Base-by-base conservation (phyloP, 2,888 invertebrate species). In the Microchrysa polita region DNA sequence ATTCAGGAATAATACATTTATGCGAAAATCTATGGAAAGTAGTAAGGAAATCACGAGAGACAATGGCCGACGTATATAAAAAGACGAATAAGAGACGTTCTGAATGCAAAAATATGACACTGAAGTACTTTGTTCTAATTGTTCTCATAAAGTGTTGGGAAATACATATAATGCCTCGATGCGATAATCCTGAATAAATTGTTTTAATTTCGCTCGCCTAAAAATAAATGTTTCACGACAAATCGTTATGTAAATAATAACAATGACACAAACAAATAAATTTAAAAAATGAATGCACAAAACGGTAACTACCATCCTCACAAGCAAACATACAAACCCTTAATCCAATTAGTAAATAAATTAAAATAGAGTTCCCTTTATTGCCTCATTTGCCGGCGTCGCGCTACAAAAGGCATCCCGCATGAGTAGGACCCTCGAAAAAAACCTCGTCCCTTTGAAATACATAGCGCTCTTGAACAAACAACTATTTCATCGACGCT, bases 391-490 rank as follows among this genome's bases (percentile, higher is more conserved):
- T 10, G 27, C 27, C 27, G 2, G 27, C 27, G 2, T 22, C n/a
- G n/a, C n/a, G 55, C 18, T 5, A 20, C 2, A 55, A 55, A 55
- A 10, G 1, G 16, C 4, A 57, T 16, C 61, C 61, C 40, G 40
- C 61, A 61, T 34, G 61, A 61, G 23, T 61, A 27, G 16, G 10
- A 20, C 14, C 48, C 9, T 48, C 12, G 16, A 12, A 48, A n/a
- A 63, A 65, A 48, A 14, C 42, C 65, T 42, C 18, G 44, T 16
- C 40, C 16, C 42, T 5, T 48, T 48, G 12, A n/a, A 48, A 48
- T 48, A 48, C 20, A 65, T 22, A 48, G 65, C 48, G 48, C 48
- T 34, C 65, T 65, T 44, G 7, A 61, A 18, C 61, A 61, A 61
- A 61, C 2, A 40, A 61, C 61, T 40, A 61, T n/a, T n/a, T n/a